Base-by-base conservation (phyloP, 37 sponge, comb jelly and placozoan species). In the Ephydatia muelleri region DNA sequence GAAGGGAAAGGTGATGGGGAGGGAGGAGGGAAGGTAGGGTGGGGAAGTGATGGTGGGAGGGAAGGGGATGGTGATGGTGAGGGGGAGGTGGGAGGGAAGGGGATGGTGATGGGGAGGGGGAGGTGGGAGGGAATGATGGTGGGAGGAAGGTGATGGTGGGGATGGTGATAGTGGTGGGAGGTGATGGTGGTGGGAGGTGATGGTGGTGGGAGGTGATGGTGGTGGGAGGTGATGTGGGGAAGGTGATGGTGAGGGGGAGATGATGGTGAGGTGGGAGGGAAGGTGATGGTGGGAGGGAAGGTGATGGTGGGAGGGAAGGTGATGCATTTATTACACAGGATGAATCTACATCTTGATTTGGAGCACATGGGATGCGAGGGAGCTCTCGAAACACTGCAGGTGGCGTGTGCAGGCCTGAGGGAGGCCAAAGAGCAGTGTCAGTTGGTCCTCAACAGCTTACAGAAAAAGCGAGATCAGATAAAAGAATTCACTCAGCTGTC, bases 311-410 rank as follows among this genome's bases (percentile, higher is more conserved):
- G 27, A 8, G 4, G 29, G 5, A 5, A n/a, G n/a, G n/a, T n/a
- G n/a, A n/a, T n/a, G n/a, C n/a, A n/a, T n/a, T n/a, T n/a, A n/a
- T n/a, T n/a, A 72, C 29, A 19, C 37, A 35, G 34, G 12, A 23
- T 29, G 30, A 49, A 48, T 65, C n/a, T 48, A 29, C 34, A 31
- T 25, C 65, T 77, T 33, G 83, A 78, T 31, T n/a, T 88, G 31
- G 88, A 88, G 68, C 73, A 29, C 49, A 64, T 40, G 78, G 88
- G 88, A 3, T 57, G 57, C 64, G 66, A 72, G 66, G 83, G 36
- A 23, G 69, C 78, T 13, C 25, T 83, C 33, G 79, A 23, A 26
- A 27, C 67, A 23, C 19, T 88, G 37, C 29, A 40, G 48, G 22
- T 21, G 0, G 40, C 83, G 22, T 83, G 83, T 73, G 32, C 66